These are phyloP conservation scores for cattle (Bos taurus) DNA, from an alignment of 2,113 vertebrate genomes.

Conservation along the genomic window DNA sequence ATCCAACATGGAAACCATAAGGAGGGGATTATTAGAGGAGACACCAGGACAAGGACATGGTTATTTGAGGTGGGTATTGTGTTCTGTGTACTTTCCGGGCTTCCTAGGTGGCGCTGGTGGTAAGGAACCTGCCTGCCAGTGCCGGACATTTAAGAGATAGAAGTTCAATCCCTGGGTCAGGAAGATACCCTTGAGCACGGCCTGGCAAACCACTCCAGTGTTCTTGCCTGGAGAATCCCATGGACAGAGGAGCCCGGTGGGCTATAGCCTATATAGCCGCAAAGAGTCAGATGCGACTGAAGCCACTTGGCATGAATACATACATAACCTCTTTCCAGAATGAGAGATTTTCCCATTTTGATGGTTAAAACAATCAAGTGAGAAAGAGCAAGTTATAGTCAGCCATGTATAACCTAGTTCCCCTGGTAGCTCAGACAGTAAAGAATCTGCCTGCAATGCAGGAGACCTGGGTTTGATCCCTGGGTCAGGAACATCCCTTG, in stretches of 20 bases:
- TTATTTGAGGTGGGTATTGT: neutral
- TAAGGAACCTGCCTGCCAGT: neutral
- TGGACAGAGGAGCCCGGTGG: neutral
- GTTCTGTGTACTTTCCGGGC: neutral
- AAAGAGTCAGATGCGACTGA: rapidly evolving
- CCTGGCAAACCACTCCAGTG: neutral
- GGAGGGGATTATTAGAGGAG: neutral
- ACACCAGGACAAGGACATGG: neutral
- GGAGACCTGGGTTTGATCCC: neutral
- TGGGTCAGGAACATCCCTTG: neutral
- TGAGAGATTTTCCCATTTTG: neutral
- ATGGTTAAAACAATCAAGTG: neutral
- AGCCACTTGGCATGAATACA: neutral
- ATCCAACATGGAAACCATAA: neutral
- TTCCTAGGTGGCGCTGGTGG: neutral
- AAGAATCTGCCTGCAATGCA: neutral
- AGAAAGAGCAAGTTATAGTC: neutral
- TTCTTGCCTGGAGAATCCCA: neutral
- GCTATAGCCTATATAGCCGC: neutral
- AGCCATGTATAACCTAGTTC: neutral
- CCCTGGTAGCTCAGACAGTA: neutral
- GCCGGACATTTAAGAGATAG: neutral
- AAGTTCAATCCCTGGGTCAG: neutral
- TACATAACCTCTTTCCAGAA: neutral
- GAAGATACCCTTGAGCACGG: rapidly evolving